These are phyloP conservation scores for Miltochrista miniata DNA, from an alignment of 2,888 invertebrate species.

Conservation along the genomic window DNA sequence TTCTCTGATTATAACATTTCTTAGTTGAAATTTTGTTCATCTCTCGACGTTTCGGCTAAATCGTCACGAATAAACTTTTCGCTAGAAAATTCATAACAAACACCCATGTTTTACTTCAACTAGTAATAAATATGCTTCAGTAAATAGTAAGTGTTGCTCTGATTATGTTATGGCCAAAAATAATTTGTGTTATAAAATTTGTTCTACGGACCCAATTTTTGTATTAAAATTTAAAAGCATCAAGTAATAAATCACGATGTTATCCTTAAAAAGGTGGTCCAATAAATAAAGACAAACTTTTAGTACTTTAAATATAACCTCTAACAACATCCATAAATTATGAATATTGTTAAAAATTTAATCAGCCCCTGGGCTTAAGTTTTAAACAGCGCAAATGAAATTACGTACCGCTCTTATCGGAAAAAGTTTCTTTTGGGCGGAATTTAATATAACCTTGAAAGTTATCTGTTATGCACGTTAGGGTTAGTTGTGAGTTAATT, in stretches of 20 bases:
- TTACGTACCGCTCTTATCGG: constrained; percentile 64
- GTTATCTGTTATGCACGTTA: constrained; percentile 53
- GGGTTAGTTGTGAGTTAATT: constrained; percentile 64
- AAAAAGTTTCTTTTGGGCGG: constrained; percentile 57
- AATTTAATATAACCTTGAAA: constrained; percentile 69
- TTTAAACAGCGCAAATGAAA: constrained; percentile 70
- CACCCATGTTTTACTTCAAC: no score
- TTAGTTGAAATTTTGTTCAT: no score
- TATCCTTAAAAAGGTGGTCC: background rate
- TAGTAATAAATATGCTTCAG: no score
- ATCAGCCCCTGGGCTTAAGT: constrained; percentile 57
- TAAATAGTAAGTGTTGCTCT: no score
- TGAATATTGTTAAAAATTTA: constrained; percentile 66
- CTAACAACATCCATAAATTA: constrained; percentile 50
- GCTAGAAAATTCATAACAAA: no score
- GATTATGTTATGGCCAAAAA: no score
- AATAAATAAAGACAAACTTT: background rate
- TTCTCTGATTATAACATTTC: no score
- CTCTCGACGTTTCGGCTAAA: no score
- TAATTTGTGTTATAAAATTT: no score
- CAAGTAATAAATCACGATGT: background rate
- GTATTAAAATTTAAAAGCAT: no score
- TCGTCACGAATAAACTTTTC: no score
- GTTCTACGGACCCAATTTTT: no score
- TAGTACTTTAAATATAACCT: constrained; percentile 30